Conservation (phyloP, 1,140 invertebrate species). For the Tetramorium alpestre region DNA sequence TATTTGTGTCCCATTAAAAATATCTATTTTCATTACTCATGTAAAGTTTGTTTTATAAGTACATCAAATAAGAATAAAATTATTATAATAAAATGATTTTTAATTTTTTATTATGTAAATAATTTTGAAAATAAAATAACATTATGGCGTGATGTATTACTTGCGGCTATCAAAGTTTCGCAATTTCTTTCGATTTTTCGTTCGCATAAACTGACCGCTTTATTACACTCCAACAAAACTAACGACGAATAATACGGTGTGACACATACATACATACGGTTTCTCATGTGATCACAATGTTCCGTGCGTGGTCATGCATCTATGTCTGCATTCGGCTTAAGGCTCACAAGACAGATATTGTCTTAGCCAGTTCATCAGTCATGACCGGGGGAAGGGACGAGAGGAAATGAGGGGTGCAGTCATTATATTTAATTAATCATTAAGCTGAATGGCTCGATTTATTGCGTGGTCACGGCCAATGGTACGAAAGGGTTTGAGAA, state of each 20-base stretch:
- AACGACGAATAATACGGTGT: background rate
- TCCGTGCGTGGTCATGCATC: conserved; percentile 48
- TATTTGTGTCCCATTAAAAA: background rate
- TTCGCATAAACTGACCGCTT: background rate
- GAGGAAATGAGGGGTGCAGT: conserved; percentile 63
- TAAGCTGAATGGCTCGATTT: conserved; percentile 77
- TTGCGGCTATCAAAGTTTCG: background rate
- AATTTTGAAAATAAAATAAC: background rate
- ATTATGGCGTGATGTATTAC: background rate
- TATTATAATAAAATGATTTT: background rate
- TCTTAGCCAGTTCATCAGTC: conserved; percentile 80
- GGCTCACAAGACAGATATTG: conserved; percentile 77
- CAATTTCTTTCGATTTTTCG: background rate
- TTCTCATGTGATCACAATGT: conserved; percentile 48
- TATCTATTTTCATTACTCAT: background rate
- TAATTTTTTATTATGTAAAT: background rate
- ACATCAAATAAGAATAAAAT: conserved; percentile 10
- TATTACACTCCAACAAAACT: background rate
- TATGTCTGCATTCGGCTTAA: conserved; percentile 49
- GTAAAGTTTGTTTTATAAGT: background rate
- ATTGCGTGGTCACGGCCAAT: conserved; percentile 69
- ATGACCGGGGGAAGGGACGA: conserved; percentile 50
- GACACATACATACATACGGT: conserved; percentile 13
- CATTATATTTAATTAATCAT: conserved; percentile 85
- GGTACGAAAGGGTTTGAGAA: conserved; percentile 29